Evolutionary conservation across 1,140 invertebrate species (phyloP).

Genomic region (Diplogasteroides magnus): DNA sequence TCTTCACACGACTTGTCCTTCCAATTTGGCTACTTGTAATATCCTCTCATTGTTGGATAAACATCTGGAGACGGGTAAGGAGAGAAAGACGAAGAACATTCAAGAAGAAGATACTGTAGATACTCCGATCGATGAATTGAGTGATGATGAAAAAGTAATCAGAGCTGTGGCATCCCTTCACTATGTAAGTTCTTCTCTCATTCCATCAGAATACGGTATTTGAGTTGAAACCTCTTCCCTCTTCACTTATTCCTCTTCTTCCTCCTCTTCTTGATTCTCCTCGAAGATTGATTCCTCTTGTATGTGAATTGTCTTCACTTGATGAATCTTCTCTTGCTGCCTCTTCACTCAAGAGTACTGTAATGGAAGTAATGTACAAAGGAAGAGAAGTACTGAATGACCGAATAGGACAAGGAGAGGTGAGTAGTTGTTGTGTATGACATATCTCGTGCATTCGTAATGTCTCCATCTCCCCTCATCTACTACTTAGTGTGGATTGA

Average conservation of each 20-base stretch:
- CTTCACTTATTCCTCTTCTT: not conserved
- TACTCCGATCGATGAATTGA: too few relatives aligned
- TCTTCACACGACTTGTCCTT: conserved; percentile 6
- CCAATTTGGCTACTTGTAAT: conserved; percentile 3
- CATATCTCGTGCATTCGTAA: not conserved
- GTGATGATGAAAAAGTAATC: not conserved
- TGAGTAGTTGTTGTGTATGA: too few relatives aligned
- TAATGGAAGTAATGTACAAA: not conserved
- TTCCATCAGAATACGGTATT: not conserved
- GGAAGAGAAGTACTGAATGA: too few relatives aligned
- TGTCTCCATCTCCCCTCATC: not conserved
- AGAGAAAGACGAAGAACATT: too few relatives aligned
- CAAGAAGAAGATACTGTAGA: too few relatives aligned
- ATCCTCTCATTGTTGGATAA: conserved; percentile 1
- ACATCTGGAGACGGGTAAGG: not conserved
- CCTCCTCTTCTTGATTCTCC: not conserved
- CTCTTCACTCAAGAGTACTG: not conserved
- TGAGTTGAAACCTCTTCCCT: not conserved
- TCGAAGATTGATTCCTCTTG: not conserved
- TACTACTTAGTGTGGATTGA: too few relatives aligned
- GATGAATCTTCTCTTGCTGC: not conserved
- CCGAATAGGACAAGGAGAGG: too few relatives aligned
- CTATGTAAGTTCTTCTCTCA: not conserved
- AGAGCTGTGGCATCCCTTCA: not conserved
- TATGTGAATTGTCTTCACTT: not conserved